Base-by-base conservation (phyloP, 64 coral and sea anemone genomes). In the Cladopsammia gracilis region DNA sequence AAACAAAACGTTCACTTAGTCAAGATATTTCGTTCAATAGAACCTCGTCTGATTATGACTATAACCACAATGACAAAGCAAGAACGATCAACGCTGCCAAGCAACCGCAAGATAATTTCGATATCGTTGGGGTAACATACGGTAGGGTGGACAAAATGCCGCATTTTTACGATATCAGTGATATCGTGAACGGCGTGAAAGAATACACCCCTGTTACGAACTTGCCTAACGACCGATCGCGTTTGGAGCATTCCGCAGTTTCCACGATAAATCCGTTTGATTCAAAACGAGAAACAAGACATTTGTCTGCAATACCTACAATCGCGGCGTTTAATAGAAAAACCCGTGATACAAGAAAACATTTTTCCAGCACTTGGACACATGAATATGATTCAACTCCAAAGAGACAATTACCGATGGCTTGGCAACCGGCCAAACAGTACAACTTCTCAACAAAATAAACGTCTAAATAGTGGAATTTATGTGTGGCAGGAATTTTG, bases 361-460 rank as follows among this genome's bases (percentile, higher is more conserved):
- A 67, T 48, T 67, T 47, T 13, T 34, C 80, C 45, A 66, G 44
- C 18, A 24, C 42, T 49, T 84, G 80, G 61, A 51, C 4, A 3
- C 44, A 3, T 7, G 62, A 62, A 47, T 47, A 50, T 14, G 60
- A 67, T 51, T 22, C 42, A 67, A 66, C 45, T 24, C 18, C 44
- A 10, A 67, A 49, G 10, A 79, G 56, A 18, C 80, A 50, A 64
- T 50, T 68, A 62, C 80, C 80, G 20, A 68, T 68, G 8, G 80
- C 80, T 68, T 84, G 80, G 80, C 80, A 66, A 67, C 42, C 61
- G 13, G 10, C 43, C 80, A 66, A 84, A 62, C 60, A 44, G 60
- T 46, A 83, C 61, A 68, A 84, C 67, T 84, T 67, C 45, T 84
- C 62, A 67, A 84, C 80, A 13, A 84, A 84, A 67, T 84, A 84